Evolutionary conservation across 2,888 invertebrate genomes (phyloP).

Genomic region (Acrobasis repandana): DNA sequence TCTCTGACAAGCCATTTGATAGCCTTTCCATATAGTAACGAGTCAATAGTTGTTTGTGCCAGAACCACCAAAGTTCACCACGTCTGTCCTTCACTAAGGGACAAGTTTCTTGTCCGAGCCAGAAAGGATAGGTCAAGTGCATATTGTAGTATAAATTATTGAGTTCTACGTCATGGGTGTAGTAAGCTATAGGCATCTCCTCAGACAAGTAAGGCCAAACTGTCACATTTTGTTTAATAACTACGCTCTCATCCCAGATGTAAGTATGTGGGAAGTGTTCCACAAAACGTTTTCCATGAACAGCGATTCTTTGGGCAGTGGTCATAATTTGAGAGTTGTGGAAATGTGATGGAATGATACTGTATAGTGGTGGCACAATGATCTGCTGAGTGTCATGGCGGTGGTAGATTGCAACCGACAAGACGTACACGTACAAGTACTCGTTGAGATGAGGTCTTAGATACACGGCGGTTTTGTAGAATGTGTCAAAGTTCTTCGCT

Average conservation of each 20-base stretch:
- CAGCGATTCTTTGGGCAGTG: constrained; percentile 84
- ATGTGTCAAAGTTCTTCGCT: constrained; percentile 87
- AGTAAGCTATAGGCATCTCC: constrained; percentile 85
- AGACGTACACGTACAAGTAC: constrained; percentile 86
- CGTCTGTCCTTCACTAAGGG: constrained; percentile 81
- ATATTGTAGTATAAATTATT: constrained; percentile 86
- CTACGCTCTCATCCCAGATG: constrained; percentile 71
- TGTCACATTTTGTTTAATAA: constrained; percentile 85
- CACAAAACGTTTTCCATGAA: constrained; percentile 55
- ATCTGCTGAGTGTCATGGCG: constrained; percentile 85
- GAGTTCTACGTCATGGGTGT: constrained; percentile 87
- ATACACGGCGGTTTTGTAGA: constrained; percentile 87
- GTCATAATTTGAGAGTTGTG: constrained; percentile 86
- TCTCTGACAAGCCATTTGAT: constrained; percentile 86
- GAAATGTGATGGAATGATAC: constrained; percentile 88
- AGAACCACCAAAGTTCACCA: constrained; percentile 85
- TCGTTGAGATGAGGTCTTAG: constrained; percentile 87
- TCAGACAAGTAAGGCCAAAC: constrained; percentile 79
- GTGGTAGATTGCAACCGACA: constrained; percentile 84
- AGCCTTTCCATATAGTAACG: constrained; percentile 90
- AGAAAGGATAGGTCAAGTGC: constrained; percentile 85
- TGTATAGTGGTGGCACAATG: constrained; percentile 87
- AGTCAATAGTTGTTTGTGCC: constrained; percentile 86
- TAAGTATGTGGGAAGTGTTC: constrained; percentile 58
- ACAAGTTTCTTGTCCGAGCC: constrained; percentile 81